Evolutionary conservation across 2,888 invertebrate species (phyloP), one percentile per base, ranked within the genome.

Genomic region (Trichogramma evanescens): DNA sequence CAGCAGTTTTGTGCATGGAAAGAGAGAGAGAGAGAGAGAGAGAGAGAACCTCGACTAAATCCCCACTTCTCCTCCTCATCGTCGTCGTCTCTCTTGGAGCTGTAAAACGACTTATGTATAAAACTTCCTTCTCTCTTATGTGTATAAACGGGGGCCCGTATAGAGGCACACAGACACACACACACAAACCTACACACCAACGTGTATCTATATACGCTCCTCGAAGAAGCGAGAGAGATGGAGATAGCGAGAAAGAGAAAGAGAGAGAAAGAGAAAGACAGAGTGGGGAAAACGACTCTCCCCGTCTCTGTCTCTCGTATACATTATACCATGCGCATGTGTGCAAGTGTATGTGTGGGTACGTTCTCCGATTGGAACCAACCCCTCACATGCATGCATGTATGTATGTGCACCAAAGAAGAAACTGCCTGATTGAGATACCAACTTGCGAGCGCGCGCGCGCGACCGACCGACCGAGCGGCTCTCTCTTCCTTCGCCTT

Each of bases 361-460:
- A 26, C 26, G 26, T 26, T 26, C 26, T 26, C 26, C 26, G 26
- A 26, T 26, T 60, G 63, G 65, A 66, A 55, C 61, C 54, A 53
- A 44, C 55, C 63, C 67, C 63, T 69, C 66, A 66, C 70, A 66
- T 66, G 70, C 66, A 65, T 66, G 63, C 64, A 26, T 62, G 64
- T 66, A 67, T 66, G 69, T 69, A 67, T 71, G 72, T 71, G 63
- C 65, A 71, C 71, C 73, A 73, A 70, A 70, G 67, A 71, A 67
- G 69, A 71, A 73, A 73, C 71, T 65, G 72, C 71, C 72, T 76
- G 76, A 76, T 76, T 76, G 76, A 76, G 76, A 76, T 75, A 76
- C 76, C 75, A 76, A 71, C 74, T 67, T 68, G 70, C 26, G 26
- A 26, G 26, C 26, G 26, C 26, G 26, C 26, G 13, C 51, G 8